Percentiles rank a stretch among this genome's conserved stretches.
phyloP scores from a whole-genome alignment of 1,140 invertebrate species.

The Chymomyza costata region DNA sequence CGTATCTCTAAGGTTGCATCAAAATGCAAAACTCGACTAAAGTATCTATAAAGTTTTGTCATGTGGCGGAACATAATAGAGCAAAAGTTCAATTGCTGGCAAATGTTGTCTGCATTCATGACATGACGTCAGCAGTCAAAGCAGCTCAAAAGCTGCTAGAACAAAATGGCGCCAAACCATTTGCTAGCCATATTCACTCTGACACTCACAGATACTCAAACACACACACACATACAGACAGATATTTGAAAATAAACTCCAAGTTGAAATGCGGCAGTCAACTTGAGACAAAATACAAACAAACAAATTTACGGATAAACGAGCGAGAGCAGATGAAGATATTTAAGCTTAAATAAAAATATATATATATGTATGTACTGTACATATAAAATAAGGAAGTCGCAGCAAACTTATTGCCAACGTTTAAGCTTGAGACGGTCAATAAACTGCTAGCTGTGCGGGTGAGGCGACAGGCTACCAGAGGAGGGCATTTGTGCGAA shows the following conservation, averaged over 20 bases:
- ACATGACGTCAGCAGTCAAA: constrained; percentile 17
- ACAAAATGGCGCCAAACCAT: constrained; percentile 1
- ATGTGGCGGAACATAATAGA: too few species aligned
- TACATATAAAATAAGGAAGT: too few species aligned
- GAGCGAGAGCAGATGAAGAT: constrained; percentile 25
- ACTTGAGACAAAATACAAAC: constrained; percentile 34
- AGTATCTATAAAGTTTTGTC: too few species aligned
- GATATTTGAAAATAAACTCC: constrained; percentile 33
- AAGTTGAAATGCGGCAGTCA: constrained; percentile 12
- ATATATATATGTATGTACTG: too few species aligned
- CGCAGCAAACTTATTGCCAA: constrained; percentile 14
- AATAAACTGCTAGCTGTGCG: constrained; percentile 23
- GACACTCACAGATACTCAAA: too few species aligned
- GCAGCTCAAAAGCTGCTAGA: constrained; percentile 13
- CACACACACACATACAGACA: too few species aligned
- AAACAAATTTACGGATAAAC: constrained; percentile 29
- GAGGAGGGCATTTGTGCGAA: background rate
- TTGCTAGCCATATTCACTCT: too few species aligned
- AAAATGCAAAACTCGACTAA: too few species aligned
- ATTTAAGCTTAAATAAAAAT: constrained; percentile 28
- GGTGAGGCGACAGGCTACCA: constrained; percentile 2
- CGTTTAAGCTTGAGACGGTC: constrained; percentile 23
- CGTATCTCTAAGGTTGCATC: too few species aligned
- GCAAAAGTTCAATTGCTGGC: constrained; percentile 31
- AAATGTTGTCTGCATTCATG: constrained; percentile 4